Base-by-base conservation (phyloP, 2,113 vertebrate genomes). In the Rhagologus leucostigma region DNA sequence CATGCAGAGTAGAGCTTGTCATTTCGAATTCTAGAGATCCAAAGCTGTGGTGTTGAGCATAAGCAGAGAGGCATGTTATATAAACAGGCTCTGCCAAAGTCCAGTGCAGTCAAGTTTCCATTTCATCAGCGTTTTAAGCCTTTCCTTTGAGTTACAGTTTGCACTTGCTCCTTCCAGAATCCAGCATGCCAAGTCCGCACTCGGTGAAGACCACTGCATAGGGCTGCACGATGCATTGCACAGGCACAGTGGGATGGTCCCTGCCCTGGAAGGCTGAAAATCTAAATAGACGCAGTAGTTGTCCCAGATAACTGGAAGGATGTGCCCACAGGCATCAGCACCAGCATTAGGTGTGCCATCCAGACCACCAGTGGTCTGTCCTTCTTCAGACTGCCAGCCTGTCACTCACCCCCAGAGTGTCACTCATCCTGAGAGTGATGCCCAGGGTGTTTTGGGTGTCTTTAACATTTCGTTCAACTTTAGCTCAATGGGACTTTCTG, bases 141-240 rank as follows among this genome's bases (percentile, higher is more conserved):
- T 71, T 67, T 80, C 19, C 26, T 86, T 71, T 42, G 35, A 70
- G 22, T 8, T 46, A 17, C 24, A 57, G 26, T 53, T 87, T 67
- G 44, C 44, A 62, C 52, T 75, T 83, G 26, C 9, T 37, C 21
- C 81, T 86, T 32, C 37, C 35, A 53, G 57, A 71, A 52, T 29
- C 73, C 68, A 67, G 60, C 26, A 16, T 56, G 57, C 64, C 42
- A 29, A 44, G n/a, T 59, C 42, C n/a, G 26, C 39, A 4, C 19
- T 69, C 5, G 0, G 19, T 52, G 33, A 70, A 79, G 47, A 27
- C 8, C 1, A 2, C 56, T 57, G 49, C 15, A 1, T 4, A 17
- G 29, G 24, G 29, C 44, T 84, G 46, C 42, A 15, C 2, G 1
- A 3, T 59, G 64, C 20, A 0, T 55, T 53, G 24, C 60, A 55